Percentiles rank a stretch among this genome's conserved stretches.
Conservation (phyloP, 1,140 invertebrate species). For the Cyclina sinensis region DNA sequence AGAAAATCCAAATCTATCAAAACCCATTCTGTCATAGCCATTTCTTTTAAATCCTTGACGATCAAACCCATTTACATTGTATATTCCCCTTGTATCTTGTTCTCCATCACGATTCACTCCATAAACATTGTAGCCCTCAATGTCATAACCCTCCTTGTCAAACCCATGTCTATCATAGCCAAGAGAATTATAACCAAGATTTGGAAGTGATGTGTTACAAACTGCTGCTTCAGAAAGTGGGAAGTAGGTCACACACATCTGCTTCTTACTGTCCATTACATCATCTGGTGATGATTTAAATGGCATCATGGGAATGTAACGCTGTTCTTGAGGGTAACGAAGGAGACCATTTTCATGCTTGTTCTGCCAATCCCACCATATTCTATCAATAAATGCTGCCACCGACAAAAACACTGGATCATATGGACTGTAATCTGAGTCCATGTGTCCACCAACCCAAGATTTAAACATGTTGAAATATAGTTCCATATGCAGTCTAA, state of each 20-base stretch:
- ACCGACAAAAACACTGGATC: conserved; percentile 79
- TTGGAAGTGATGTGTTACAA: conserved; percentile 74
- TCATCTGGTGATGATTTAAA: conserved; percentile 78
- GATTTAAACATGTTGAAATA: conserved; percentile 73
- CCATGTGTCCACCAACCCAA: conserved; percentile 81
- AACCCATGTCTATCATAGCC: conserved; percentile 79
- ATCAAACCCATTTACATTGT: conserved; percentile 75
- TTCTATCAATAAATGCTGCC: conserved; percentile 78
- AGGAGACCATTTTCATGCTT: conserved; percentile 73
- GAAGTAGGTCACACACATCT: conserved; percentile 81
- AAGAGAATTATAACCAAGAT: conserved; percentile 70
- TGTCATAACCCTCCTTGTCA: conserved; percentile 75
- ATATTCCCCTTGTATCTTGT: conserved; percentile 72
- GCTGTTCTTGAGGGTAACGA: conserved; percentile 66
- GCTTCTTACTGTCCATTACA: conserved; percentile 75
- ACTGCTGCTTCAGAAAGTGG: conserved; percentile 74
- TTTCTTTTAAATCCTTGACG: conserved; percentile 74
- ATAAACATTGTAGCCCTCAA: conserved; percentile 74
- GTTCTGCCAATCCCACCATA: conserved; percentile 80
- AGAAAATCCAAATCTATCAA: conserved; percentile 77
- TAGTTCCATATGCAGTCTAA: conserved; percentile 76
- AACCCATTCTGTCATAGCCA: conserved; percentile 78
- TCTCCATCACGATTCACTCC: conserved; percentile 72
- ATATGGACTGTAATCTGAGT: conserved; percentile 75
- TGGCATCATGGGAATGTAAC: conserved; percentile 78